Evolutionary conservation across 35 echinoderm and acorn worm genomes (phyloP).

Genomic region (Eucidaris tribuloides): DNA sequence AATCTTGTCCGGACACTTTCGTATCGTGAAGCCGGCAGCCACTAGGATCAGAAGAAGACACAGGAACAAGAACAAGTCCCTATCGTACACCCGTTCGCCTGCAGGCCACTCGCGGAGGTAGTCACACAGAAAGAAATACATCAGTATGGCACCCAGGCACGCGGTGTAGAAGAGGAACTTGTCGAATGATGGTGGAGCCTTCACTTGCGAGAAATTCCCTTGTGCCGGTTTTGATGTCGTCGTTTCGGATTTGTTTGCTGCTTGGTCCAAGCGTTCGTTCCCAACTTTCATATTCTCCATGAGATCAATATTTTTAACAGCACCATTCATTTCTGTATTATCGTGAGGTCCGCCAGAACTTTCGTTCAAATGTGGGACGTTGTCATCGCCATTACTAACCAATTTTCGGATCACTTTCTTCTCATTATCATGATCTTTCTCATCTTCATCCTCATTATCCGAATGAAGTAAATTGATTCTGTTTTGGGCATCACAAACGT

Average conservation of each 20-base stretch:
- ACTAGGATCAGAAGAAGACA: constrained; percentile 48
- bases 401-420: not conserved
- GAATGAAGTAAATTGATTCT: too few relatives aligned
- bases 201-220: constrained; percentile 48
- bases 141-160: constrained; percentile 53
- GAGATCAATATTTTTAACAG: not conserved
- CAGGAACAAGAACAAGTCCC: constrained; percentile 67
- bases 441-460: not conserved
- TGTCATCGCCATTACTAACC: not conserved
- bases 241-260: not conserved
- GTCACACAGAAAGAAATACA: constrained; percentile 70
- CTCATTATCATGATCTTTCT: not conserved
- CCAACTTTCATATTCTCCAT: not conserved
- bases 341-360: too few relatives aligned
- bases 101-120: constrained; percentile 30
- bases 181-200: constrained; percentile 67
- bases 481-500: not conserved
- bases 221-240: too few relatives aligned
- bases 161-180: constrained; percentile 47
- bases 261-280: not conserved
- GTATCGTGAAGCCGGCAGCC: constrained; percentile 45
- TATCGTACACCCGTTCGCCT: constrained; percentile 40
- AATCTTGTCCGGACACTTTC: constrained; percentile 50
- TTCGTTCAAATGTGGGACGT: not conserved
- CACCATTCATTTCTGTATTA: not conserved